These are phyloP conservation scores for Lagorchestes hirsutus DNA, from an alignment of 2,797 vertebrate genomes.

Conservation along the genomic window DNA sequence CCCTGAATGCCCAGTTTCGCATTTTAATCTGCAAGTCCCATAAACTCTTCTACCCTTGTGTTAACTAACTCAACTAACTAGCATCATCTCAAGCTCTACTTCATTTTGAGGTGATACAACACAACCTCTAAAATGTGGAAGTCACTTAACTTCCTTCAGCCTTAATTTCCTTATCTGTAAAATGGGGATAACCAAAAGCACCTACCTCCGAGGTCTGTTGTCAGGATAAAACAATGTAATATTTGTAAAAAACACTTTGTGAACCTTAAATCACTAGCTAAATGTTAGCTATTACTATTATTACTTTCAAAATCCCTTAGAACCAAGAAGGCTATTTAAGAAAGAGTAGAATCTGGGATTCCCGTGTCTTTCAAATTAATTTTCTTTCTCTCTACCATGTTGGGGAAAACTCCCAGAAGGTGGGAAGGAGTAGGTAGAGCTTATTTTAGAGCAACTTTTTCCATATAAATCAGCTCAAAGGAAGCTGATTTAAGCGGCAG, in stretches of 20 bases:
- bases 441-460: constrained; percentile 59
- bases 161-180: background rate
- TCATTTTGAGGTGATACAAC: background rate
- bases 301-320: background rate
- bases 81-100: background rate
- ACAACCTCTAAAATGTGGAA: background rate
- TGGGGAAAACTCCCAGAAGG: background rate
- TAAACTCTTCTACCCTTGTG: background rate
- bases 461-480: constrained; percentile 62
- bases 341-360: background rate
- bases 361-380: background rate
- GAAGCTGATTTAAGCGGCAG: constrained; percentile 44
- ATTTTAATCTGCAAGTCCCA: background rate
- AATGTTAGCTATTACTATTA: background rate
- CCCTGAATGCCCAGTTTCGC: background rate
- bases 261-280: background rate
- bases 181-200: background rate
- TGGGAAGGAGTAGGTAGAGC: background rate
- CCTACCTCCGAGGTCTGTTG: background rate
- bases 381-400: background rate
- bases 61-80: background rate
- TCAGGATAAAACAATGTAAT: background rate
- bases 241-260: background rate
- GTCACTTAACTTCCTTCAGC: background rate
- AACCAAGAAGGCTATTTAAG: background rate